phyloP scores from a whole-genome alignment of 2,797 vertebrate species.

The Salmo trutta region DNA sequence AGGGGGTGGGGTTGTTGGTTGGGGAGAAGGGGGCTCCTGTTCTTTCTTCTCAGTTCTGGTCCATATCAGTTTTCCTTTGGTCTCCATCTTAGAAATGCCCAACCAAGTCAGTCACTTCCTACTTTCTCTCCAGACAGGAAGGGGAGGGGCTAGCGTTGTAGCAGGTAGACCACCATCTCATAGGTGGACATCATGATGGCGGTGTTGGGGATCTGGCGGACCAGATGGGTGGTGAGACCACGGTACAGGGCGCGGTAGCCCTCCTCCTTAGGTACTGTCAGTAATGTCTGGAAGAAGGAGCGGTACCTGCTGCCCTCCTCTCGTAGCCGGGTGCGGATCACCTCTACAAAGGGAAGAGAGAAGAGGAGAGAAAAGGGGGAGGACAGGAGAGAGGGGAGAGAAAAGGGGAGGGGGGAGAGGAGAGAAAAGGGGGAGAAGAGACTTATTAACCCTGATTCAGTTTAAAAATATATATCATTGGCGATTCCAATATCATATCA shows the following conservation, averaged over 20 bases:
- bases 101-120: conserved; percentile 9
- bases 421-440: too few relatives aligned
- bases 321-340: conserved; percentile 95
- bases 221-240: conserved; percentile 94
- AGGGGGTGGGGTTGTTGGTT: conserved; percentile 22
- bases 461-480: too few relatives aligned
- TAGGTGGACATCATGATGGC: conserved; percentile 99
- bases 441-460: too few relatives aligned
- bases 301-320: conserved; percentile 98
- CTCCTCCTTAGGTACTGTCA: conserved; percentile 89
- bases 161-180: conserved; percentile 95
- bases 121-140: conserved; percentile 29
- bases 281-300: conserved; percentile 93
- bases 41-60: conserved; percentile 63
- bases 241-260: conserved; percentile 93
- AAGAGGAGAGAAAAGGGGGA: too few relatives aligned
- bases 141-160: conserved; percentile 80
- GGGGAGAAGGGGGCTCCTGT: conserved; percentile 6
- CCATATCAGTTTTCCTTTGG: conserved; percentile 75
- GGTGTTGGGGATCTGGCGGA: conserved; percentile 98
- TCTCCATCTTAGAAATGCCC: conserved; percentile 65
- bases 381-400: too few relatives aligned
- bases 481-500: too few relatives aligned
- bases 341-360: conserved; percentile 76
- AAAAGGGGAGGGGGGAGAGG: too few relatives aligned